Evolutionary conservation across 1,140 invertebrate species (phyloP).

Genomic region (Drosophila navojoa): DNA sequence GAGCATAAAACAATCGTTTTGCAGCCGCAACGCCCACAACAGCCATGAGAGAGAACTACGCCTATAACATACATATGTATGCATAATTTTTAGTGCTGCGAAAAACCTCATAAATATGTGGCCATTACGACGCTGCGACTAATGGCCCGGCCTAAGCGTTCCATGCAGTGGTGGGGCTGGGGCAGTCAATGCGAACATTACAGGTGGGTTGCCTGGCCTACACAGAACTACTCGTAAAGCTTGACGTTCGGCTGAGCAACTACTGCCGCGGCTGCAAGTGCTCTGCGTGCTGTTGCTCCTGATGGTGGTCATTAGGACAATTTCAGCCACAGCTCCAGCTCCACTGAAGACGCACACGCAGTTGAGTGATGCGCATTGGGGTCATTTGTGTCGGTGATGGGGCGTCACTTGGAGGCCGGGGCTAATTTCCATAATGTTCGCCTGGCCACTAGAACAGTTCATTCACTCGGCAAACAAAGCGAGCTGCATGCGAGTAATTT

Average conservation of each 20-base stretch:
- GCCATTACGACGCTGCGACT: constrained; percentile 66
- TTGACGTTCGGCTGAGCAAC: constrained; percentile 26
- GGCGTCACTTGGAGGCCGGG: constrained; percentile 68
- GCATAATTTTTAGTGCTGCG: constrained; percentile 60
- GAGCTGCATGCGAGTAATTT: constrained; percentile 22
- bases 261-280: constrained; percentile 54
- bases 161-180: not conserved
- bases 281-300: constrained; percentile 34
- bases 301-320: constrained; percentile 64
- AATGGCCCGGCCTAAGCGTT: constrained; percentile 50
- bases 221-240: constrained; percentile 60
- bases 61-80: constrained; percentile 31
- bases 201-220: constrained; percentile 1
- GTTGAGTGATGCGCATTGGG: constrained; percentile 52
- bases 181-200: not conserved
- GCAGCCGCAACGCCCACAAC: constrained; percentile 46
- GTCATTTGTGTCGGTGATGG: constrained; percentile 70
- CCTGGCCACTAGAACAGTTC: constrained; percentile 51
- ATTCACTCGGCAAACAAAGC: constrained; percentile 35
- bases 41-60: constrained; percentile 38
- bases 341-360: constrained; percentile 52
- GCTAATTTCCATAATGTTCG: constrained; percentile 76
- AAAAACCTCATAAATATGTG: constrained; percentile 70
- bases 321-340: constrained; percentile 3
- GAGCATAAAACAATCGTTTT: constrained; percentile 32